Conservation (phyloP, 2,113 vertebrate genomes). For the Camelus bactrianus region DNA sequence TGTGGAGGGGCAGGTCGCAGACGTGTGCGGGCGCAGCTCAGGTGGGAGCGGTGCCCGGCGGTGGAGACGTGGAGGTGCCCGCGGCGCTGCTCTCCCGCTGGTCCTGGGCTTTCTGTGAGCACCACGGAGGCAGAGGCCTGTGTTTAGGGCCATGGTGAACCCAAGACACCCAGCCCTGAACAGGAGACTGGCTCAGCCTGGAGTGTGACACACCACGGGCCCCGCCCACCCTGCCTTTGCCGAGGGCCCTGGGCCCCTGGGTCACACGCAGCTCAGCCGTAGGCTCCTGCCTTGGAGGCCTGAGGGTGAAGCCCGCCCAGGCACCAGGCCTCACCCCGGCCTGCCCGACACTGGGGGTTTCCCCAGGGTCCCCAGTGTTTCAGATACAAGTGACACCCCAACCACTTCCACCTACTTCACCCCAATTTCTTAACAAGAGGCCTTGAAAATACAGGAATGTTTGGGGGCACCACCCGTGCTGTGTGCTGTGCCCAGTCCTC, state of each 20-base stretch:
- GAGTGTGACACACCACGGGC: rapidly evolving
- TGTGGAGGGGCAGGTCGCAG: neutral
- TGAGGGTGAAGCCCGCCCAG: rapidly evolving
- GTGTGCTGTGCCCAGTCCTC: too few species aligned
- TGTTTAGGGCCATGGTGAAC: neutral
- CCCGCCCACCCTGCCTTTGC: neutral
- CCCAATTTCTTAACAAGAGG: neutral
- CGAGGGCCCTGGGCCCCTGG: rapidly evolving
- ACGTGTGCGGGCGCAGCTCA: rapidly evolving
- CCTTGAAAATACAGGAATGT: rapidly evolving
- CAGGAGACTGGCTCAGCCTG: neutral
- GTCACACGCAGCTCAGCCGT: neutral
- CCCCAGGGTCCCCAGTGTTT: neutral
- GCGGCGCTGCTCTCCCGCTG: neutral
- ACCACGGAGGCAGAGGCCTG: rapidly evolving
- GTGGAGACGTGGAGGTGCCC: neutral
- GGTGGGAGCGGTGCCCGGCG: rapidly evolving
- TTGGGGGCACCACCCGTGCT: neutral
- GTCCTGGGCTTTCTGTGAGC: neutral
- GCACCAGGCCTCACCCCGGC: neutral
- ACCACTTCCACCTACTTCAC: neutral
- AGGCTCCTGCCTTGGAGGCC: rapidly evolving
- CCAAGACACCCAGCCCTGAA: neutral
- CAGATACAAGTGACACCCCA: neutral
- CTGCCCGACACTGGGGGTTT: neutral